Conservation (phyloP, 2,888 invertebrate genomes). For the Actias luna region DNA sequence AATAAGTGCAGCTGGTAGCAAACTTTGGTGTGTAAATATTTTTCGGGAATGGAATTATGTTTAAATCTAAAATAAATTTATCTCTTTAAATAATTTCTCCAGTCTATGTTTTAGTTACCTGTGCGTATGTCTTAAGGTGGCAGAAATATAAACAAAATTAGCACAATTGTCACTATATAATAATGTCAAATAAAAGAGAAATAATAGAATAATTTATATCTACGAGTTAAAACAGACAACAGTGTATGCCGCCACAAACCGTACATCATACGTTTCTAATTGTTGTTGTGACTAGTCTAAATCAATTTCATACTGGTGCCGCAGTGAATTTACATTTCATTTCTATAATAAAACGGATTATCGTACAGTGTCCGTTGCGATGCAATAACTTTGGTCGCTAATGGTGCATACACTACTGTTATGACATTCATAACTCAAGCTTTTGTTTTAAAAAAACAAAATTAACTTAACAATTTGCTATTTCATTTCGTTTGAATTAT, state of each 20-base stretch:
- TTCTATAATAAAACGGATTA: slow-evolving; percentile 65
- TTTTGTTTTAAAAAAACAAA: slow-evolving; percentile 48
- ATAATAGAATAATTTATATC: slow-evolving; percentile 15
- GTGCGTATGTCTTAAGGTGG: not conserved
- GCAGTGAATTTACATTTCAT: slow-evolving; percentile 55
- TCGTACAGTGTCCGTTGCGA: slow-evolving; percentile 41
- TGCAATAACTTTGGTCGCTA: slow-evolving; percentile 63
- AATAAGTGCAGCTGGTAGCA: too few relatives aligned
- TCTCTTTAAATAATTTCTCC: too few relatives aligned
- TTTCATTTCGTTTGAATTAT: slow-evolving; percentile 49
- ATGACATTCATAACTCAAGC: slow-evolving; percentile 55
- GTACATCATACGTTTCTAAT: slow-evolving; percentile 62
- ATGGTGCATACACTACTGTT: slow-evolving; percentile 60
- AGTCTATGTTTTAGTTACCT: too few relatives aligned
- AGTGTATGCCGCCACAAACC: slow-evolving; percentile 24
- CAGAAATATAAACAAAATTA: not conserved
- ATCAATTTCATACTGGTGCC: slow-evolving; percentile 58
- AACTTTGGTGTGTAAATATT: too few relatives aligned
- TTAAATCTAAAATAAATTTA: too few relatives aligned
- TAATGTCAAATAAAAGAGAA: slow-evolving; percentile 13
- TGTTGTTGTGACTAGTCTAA: slow-evolving; percentile 64
- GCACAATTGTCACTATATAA: slow-evolving; percentile 6
- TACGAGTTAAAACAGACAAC: slow-evolving; percentile 17
- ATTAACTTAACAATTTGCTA: slow-evolving; percentile 25
- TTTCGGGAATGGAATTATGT: too few relatives aligned